These are phyloP conservation scores for Rhyzopertha dominica DNA, from an alignment of 1,140 invertebrate genomes.

Conservation along the genomic window DNA sequence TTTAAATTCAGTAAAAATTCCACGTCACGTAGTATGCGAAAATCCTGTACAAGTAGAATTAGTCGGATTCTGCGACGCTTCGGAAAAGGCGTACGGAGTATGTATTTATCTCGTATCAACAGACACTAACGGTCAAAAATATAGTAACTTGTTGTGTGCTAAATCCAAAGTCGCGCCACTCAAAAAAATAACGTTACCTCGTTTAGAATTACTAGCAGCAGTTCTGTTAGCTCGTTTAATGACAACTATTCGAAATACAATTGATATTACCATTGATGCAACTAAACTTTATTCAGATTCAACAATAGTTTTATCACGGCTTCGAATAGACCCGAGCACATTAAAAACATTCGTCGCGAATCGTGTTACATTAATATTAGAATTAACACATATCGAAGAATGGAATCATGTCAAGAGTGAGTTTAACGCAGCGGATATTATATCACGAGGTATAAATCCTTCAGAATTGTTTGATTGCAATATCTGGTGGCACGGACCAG, in stretches of 20 bases:
- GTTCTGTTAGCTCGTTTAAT: constrained; percentile 20
- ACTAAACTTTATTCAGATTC: constrained; percentile 44
- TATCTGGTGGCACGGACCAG: constrained; percentile 41
- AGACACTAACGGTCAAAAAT: constrained; percentile 10
- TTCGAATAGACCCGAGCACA: constrained; percentile 21
- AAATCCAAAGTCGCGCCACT: constrained; percentile 36
- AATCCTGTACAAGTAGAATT: constrained; percentile 14
- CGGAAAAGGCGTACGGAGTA: constrained; percentile 35
- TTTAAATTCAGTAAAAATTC: constrained; percentile 7
- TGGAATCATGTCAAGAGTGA: constrained; percentile 41
- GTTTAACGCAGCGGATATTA: constrained; percentile 45
- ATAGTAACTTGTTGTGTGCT: constrained; percentile 24
- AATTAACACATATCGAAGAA: constrained; percentile 22
- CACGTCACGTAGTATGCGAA: too few species aligned
- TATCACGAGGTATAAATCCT: constrained; percentile 41
- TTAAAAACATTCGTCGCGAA: constrained; percentile 40
- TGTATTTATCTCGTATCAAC: constrained; percentile 31
- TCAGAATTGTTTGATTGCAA: constrained; percentile 20
- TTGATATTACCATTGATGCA: constrained; percentile 16
- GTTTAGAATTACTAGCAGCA: constrained; percentile 29
- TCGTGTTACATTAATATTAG: constrained; percentile 39
- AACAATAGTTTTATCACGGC: constrained; percentile 38
- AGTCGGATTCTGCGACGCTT: constrained; percentile 38
- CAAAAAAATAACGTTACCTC: constrained; percentile 33
- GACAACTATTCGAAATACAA: constrained; percentile 11